phyloP scores from a whole-genome alignment of 2,888 invertebrate genomes.

The Seira musarum region DNA sequence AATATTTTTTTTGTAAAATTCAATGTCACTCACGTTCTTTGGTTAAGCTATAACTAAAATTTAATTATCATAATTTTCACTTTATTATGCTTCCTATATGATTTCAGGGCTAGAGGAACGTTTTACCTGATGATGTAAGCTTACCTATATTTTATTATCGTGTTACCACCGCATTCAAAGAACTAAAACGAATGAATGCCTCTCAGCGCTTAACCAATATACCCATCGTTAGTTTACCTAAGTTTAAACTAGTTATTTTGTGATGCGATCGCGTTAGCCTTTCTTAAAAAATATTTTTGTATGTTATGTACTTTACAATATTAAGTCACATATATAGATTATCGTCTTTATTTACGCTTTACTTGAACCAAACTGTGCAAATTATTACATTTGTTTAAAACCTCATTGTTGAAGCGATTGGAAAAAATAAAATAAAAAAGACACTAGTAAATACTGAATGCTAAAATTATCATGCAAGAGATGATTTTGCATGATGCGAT shows the following conservation, averaged over 20 bases:
- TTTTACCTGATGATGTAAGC: slow-evolving; percentile 62
- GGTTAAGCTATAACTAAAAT: neutral
- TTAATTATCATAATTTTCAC: slow-evolving; percentile 51
- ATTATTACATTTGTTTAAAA: slow-evolving; percentile 2
- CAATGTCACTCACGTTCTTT: neutral
- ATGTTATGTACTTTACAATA: neutral
- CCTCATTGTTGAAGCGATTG: too few species aligned
- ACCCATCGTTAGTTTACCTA: neutral
- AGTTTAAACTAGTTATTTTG: neutral
- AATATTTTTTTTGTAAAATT: neutral
- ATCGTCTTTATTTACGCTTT: slow-evolving; percentile 8
- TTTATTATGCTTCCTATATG: slow-evolving; percentile 43
- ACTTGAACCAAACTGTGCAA: neutral
- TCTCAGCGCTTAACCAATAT: too few species aligned
- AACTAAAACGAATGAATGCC: neutral
- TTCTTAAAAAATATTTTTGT: neutral
- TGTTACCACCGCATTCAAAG: neutral
- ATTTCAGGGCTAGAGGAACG: slow-evolving; percentile 63
- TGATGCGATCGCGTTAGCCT: neutral
- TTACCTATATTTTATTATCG: neutral
- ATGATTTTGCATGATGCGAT: too few species aligned
- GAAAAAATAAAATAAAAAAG: too few species aligned
- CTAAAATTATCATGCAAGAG: too few species aligned
- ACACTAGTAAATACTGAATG: too few species aligned
- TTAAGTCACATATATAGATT: neutral